Evolutionary conservation across 2,797 vertebrate species (phyloP).

Genomic region (Ispidina lecontei): DNA sequence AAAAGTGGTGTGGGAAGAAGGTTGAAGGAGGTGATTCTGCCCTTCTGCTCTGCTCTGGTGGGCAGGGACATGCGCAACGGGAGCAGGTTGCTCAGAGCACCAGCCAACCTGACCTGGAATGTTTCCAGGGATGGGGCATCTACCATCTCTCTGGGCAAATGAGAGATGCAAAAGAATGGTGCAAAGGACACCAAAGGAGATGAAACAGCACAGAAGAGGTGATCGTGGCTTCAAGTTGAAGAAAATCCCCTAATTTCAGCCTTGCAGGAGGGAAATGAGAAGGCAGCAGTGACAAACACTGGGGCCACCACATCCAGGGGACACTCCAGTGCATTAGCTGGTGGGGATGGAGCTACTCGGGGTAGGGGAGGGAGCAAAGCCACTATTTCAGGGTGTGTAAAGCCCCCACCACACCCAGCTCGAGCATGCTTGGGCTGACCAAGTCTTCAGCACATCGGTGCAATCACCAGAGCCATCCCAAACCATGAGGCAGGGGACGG

Average conservation of each 20-base stretch:
- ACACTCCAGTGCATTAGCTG: neutral
- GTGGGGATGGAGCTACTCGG: too few species aligned
- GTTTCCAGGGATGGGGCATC: too few species aligned
- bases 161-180: too few species aligned
- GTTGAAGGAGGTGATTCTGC: neutral
- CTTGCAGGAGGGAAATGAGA: neutral
- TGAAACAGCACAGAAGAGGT: neutral
- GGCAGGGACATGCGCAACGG: too few species aligned
- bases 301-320: neutral
- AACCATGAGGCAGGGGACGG: neutral
- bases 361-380: rapidly evolving
- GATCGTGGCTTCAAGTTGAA: neutral
- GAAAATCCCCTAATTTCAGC: neutral
- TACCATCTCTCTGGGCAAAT: too few species aligned
- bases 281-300: neutral
- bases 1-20: neutral
- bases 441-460: neutral
- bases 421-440: neutral
- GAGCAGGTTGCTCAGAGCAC: too few species aligned
- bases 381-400: neutral
- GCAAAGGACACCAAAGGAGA: neutral
- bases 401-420: neutral
- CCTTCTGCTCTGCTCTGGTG: too few species aligned
- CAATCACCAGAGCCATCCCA: neutral
- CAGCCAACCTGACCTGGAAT: too few species aligned